phyloP scores from a whole-genome alignment of 2,888 invertebrate genomes.

The Norana najaformis region DNA sequence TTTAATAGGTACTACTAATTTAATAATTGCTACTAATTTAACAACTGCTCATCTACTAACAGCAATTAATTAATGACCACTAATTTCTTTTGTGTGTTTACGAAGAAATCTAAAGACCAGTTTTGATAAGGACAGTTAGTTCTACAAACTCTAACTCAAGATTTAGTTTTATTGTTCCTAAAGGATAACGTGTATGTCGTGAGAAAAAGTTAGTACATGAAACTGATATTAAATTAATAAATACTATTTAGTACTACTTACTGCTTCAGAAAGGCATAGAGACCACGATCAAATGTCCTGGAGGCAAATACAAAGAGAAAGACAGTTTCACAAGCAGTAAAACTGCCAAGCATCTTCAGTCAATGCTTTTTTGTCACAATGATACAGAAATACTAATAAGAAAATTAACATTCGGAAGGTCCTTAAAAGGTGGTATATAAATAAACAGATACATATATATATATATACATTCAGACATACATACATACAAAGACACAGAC shows the following conservation, averaged over 20 bases:
- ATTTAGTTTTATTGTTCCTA: too few species aligned
- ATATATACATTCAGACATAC: background rate
- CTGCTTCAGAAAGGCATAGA: constrained; percentile 21
- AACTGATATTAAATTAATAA: too few species aligned
- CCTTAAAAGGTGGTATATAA: background rate
- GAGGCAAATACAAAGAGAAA: background rate
- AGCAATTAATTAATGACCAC: too few species aligned
- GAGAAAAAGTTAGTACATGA: too few species aligned
- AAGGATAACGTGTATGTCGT: background rate
- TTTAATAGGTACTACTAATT: background rate
- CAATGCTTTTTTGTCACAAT: background rate
- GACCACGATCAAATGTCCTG: constrained; percentile 7
- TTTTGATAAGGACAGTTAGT: too few species aligned
- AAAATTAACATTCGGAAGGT: background rate
- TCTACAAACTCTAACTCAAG: too few species aligned
- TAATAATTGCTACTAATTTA: background rate
- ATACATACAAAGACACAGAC: background rate
- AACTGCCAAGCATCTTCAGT: background rate
- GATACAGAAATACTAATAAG: background rate
- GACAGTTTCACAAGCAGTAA: background rate
- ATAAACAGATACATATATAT: background rate
- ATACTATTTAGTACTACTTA: background rate
- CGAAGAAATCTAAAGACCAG: too few species aligned
- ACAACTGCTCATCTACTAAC: too few species aligned
- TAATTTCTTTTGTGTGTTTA: too few species aligned